phyloP scores from a whole-genome alignment of 2,888 invertebrate genomes.

The Elaeidobius kamerunicus region DNA sequence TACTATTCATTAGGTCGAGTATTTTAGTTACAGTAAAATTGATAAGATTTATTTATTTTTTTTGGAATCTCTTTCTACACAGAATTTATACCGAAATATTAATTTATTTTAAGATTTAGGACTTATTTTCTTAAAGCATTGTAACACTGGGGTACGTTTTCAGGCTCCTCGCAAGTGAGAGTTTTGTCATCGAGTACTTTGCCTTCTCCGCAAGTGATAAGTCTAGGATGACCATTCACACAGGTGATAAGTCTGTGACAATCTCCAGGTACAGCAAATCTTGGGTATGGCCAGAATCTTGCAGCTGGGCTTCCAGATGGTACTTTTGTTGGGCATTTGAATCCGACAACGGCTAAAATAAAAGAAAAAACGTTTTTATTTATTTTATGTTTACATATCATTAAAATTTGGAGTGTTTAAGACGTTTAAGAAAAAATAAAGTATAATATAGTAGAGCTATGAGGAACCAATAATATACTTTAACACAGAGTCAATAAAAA shows the following conservation, averaged over 20 bases:
- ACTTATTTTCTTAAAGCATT: slow-evolving; percentile 42
- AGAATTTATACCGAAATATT: too few relatives aligned
- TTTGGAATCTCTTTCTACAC: too few relatives aligned
- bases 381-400: slow-evolving; percentile 4
- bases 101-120: too few relatives aligned
- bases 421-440: too few relatives aligned
- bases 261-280: slow-evolving; percentile 85
- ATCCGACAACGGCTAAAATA: slow-evolving; percentile 76
- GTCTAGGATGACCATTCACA: slow-evolving; percentile 83
- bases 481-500: too few relatives aligned
- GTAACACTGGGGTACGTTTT: slow-evolving; percentile 50
- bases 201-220: slow-evolving; percentile 84
- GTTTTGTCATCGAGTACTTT: slow-evolving; percentile 82
- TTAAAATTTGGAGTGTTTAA: too few relatives aligned
- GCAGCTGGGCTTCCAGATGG: slow-evolving; percentile 77
- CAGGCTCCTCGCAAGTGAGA: slow-evolving; percentile 80
- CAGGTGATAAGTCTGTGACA: slow-evolving; percentile 87
- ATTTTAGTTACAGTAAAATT: too few relatives aligned
- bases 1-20: too few relatives aligned
- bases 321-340: slow-evolving; percentile 86
- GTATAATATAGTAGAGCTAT: too few relatives aligned
- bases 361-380: too few relatives aligned
- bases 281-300: slow-evolving; percentile 89
- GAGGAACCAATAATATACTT: too few relatives aligned
- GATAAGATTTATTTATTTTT: too few relatives aligned